phyloP scores from a whole-genome alignment of 2,797 vertebrate species.

The Adelosebastes latens region DNA sequence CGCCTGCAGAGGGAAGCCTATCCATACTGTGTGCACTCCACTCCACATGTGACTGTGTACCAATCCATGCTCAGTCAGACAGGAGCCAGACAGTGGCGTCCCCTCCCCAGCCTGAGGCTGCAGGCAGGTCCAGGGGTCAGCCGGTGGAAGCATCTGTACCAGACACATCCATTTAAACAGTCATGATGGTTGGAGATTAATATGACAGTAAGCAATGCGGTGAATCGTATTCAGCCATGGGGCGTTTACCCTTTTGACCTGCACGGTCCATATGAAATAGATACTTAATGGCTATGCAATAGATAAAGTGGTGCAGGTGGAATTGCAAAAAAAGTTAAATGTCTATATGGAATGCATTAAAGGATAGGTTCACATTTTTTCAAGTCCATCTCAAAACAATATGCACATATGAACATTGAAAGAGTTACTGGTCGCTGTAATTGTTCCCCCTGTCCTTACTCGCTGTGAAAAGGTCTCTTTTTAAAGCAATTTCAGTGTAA shows the following conservation, averaged over 20 bases:
- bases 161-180: conserved; percentile 23
- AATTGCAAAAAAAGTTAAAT: not conserved
- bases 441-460: not conserved
- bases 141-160: not conserved
- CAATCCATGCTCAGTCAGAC: not conserved
- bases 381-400: not conserved
- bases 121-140: conserved; percentile 18
- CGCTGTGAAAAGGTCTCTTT: not conserved
- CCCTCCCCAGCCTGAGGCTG: not conserved
- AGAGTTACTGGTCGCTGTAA: not conserved
- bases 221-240: not conserved
- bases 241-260: conserved; percentile 1
- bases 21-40: not conserved
- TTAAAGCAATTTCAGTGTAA: not conserved
- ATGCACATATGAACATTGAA: not conserved
- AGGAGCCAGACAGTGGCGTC: conserved; percentile 9
- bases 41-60: not conserved
- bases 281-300: not conserved
- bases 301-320: not conserved
- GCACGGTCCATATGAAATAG: not conserved
- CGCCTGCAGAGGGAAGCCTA: conserved; percentile 51
- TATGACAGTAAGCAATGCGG: not conserved
- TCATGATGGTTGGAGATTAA: conserved; percentile 3
- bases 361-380: not conserved
- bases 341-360: not conserved